Evolutionary conservation across 1,140 invertebrate species (phyloP), one percentile per base, ranked within the genome.

Genomic region (Dufourea novaeangliae): DNA sequence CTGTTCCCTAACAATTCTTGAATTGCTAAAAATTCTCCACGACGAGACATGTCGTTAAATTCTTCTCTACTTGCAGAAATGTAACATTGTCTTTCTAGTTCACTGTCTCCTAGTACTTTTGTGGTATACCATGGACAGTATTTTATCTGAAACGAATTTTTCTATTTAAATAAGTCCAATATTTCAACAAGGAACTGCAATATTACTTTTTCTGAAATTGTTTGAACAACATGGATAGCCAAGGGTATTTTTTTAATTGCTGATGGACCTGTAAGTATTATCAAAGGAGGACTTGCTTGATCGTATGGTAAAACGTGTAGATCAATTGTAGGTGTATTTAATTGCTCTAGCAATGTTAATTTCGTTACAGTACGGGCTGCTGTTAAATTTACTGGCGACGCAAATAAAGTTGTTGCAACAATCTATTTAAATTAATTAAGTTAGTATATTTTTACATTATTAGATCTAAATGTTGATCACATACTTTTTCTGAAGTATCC

Each of bases 41-140:
- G 56, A 12, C 84, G 57, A 17, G 82, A 75, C 54, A 87, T 81
- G 20, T 87, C 82, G 4, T 88, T 88, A 54, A 88, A 88, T 14
- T 80, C 39, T 77, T 87, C 86, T 56, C 78, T 79, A 1, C 66
- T 68, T n/a, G 87, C 63, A 59, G 75, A 83, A 63, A 87, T 73
- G 61, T 77, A 87, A n/a, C 74, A 64, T 34, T 78, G 74, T 20
- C 7, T 34, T 64, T 87, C 85, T 8, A 57, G 37, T 27, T 84
- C 41, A 29, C 76, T 22, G 5, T 69, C 37, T 14, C 54, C 57
- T 27, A 56, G 8, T 34, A 86, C 64, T 68, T 85, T 86, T 12
- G 89, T 90, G 17, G 87, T 89, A 56, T 89, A 75, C 82, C 85
- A 88, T 14, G 27, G 56, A 34, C 89, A 90, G 22, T 87, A 89